Evolutionary conservation across 1,140 invertebrate genomes (phyloP), one percentile per base, ranked within the genome.

Genomic region (Agrypnia vestita): DNA sequence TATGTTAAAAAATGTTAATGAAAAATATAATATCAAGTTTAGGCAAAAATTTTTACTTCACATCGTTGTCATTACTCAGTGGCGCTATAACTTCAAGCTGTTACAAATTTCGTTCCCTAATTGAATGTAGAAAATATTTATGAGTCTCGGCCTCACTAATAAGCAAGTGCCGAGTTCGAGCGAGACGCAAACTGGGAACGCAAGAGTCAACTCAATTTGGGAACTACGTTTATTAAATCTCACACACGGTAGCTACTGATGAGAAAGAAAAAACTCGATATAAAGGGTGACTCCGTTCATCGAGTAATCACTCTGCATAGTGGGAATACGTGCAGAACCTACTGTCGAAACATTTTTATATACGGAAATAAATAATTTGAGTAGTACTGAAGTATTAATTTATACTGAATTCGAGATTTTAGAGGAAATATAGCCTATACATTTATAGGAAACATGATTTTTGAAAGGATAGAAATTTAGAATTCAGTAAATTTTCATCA

Each of bases 61-160:
- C 11, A 51, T 3, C n/a, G n/a, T 12, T 71, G 67, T 49, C 15
- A 21, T 71, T 17, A 12, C 67, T 19, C 15, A 12, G 47, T 9
- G 9, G 13, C 11, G 13, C 44, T 11, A 12, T 21, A 71, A 71
- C 15, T 49, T 49, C 67, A 49, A 71, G 67, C 67, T 71, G 46
- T 71, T 71, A 8, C 25, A 8, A 11, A 3, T 25, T 71, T 49
- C 17, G n/a, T 7, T 49, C 67, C 67, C 8, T 49, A 49, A 71
- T 71, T 49, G 46, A 21, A 71, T 71, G 67, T 71, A 49, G 67
- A 71, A 71, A 51, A 71, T 71, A 71, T 71, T 71, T 71, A 71
- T 71, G 67, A 71, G 67, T 19, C 46, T 21, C 67, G 17, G 43
- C 12, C 13, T 67, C 43, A 62, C 43, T 67, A 67, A 67, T 67